phyloP scores from a whole-genome alignment of 2,113 vertebrate genomes.

The Centropristis striata region DNA sequence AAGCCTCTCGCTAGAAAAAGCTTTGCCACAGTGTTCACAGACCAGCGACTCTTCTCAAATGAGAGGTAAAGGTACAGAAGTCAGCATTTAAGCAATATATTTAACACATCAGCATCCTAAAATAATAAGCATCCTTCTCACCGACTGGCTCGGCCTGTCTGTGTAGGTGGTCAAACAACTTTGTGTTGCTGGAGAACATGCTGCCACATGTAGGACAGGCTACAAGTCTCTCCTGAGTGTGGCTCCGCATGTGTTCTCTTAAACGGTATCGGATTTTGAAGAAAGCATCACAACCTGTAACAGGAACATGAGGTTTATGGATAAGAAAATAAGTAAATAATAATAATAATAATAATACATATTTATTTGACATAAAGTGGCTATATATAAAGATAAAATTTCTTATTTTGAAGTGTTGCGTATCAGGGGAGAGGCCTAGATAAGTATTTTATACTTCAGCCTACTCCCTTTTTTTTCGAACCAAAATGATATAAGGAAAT shows the following conservation, averaged over 20 bases:
- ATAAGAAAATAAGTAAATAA: too few species aligned
- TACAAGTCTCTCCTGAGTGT: conserved; percentile 80
- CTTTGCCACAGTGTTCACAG: conserved; percentile 84
- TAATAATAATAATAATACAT: too few species aligned
- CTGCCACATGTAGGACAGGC: conserved; percentile 83
- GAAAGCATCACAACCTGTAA: conserved; percentile 75
- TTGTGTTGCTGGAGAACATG: conserved; percentile 87
- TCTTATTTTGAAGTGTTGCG: too few species aligned
- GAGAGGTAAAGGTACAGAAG: neutral
- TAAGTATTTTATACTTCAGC: too few species aligned
- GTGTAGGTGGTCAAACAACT: conserved; percentile 85
- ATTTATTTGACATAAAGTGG: too few species aligned
- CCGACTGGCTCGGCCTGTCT: conserved; percentile 84
- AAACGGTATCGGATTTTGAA: conserved; percentile 84
- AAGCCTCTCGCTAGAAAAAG: conserved; percentile 85
- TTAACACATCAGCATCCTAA: neutral
- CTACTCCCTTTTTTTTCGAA: too few species aligned
- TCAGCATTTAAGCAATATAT: neutral
- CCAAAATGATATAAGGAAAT: too few species aligned
- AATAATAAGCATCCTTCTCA: conserved; percentile 43
- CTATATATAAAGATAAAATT: too few species aligned
- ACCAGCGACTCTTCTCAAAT: conserved; percentile 81
- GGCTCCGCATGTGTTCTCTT: conserved; percentile 82
- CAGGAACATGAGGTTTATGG: neutral
- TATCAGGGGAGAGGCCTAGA: too few species aligned